Conservation (phyloP, 2,797 vertebrate species). For the Epinephelus malabaricus region DNA sequence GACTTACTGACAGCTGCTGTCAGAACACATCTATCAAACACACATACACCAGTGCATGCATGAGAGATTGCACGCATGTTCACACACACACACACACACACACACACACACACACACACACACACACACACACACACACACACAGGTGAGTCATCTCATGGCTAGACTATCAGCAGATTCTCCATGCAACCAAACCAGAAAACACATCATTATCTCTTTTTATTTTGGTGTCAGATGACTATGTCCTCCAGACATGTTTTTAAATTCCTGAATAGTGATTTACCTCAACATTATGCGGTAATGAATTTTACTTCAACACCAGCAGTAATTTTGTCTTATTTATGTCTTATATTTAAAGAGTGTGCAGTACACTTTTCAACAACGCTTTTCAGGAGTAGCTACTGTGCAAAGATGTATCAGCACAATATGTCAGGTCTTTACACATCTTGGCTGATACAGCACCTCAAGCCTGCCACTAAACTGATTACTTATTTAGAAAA, state of each 20-base stretch:
- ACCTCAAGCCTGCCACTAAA: slow-evolving; percentile 53
- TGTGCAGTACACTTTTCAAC: slow-evolving; percentile 38
- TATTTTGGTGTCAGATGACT: slow-evolving; percentile 50
- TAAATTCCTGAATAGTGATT: slow-evolving; percentile 45
- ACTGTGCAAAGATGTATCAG: slow-evolving; percentile 44
- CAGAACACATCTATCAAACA: slow-evolving; percentile 61
- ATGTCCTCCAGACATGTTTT: slow-evolving; percentile 47
- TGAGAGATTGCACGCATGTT: background rate
- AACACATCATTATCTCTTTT: slow-evolving; percentile 53
- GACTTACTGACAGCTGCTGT: slow-evolving; percentile 68
- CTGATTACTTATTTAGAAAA: slow-evolving; percentile 57
- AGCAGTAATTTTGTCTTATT: slow-evolving; percentile 51
- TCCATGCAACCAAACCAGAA: slow-evolving; percentile 39
- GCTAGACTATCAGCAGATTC: slow-evolving; percentile 56
- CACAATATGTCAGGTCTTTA: slow-evolving; percentile 55
- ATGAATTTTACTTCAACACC: slow-evolving; percentile 26
- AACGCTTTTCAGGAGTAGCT: slow-evolving; percentile 36
- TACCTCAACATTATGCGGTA: slow-evolving; percentile 42
- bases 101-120: slow-evolving; percentile 16
- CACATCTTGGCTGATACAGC: slow-evolving; percentile 58
- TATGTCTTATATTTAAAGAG: slow-evolving; percentile 47
- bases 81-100: slow-evolving; percentile 16
- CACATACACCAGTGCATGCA: slow-evolving; percentile 12
- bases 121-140: slow-evolving; percentile 16
- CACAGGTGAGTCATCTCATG: slow-evolving; percentile 38